A percentile compares a stretch with the other conserved stretches of the same genome.
Conservation (phyloP, 2,113 vertebrate genomes). For the Struthio camelus region DNA sequence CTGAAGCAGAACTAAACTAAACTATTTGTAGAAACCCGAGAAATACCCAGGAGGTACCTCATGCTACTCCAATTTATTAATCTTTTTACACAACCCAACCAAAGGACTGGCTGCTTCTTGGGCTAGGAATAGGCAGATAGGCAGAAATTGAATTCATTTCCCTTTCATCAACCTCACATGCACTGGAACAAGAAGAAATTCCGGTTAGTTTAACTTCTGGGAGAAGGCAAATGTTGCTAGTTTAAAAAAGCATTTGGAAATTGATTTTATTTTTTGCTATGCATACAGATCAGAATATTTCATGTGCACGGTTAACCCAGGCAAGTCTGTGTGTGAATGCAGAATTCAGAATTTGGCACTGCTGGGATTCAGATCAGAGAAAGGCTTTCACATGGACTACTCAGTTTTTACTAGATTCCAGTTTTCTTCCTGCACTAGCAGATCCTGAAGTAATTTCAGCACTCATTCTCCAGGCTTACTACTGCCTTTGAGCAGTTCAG, state of each 20-base stretch:
- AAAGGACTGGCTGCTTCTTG: neutral
- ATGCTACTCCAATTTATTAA: neutral
- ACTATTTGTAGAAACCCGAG: neutral
- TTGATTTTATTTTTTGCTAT: neutral
- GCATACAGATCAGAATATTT: neutral
- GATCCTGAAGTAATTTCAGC: neutral
- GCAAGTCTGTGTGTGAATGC: neutral
- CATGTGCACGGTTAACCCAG: neutral
- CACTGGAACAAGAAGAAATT: neutral
- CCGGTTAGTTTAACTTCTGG: neutral
- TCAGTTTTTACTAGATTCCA: neutral
- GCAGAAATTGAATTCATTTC: neutral
- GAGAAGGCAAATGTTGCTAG: neutral
- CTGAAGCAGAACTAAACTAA: neutral
- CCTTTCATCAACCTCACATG: neutral
- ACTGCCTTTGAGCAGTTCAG: neutral
- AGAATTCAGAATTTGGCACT: neutral
- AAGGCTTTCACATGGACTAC: neutral
- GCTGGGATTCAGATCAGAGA: neutral
- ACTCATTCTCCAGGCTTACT: neutral
- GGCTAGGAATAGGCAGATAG: neutral
- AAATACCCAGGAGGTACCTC: neutral
- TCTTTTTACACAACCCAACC: neutral
- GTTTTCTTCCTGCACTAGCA: neutral
- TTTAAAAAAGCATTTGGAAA: neutral